Evolutionary conservation across 2,888 invertebrate genomes (phyloP).

Genomic region (Chouioia cunea): DNA sequence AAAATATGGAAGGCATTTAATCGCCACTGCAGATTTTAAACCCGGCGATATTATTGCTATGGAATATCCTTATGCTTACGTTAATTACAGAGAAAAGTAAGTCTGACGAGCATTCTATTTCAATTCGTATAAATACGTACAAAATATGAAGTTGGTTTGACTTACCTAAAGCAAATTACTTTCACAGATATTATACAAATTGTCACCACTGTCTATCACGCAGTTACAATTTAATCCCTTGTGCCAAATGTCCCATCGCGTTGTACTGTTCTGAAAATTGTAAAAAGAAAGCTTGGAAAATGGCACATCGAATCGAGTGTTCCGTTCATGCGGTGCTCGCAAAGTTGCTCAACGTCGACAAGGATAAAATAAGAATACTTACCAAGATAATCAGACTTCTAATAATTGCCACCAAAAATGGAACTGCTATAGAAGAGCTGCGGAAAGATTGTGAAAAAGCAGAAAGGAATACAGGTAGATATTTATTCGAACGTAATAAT

Average conservation of each 20-base stretch:
- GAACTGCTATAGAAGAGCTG: constrained; percentile 57
- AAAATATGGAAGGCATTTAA: constrained; percentile 63
- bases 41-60: constrained; percentile 64
- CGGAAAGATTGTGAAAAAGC: constrained; percentile 59
- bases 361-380: constrained; percentile 63
- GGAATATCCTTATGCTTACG: constrained; percentile 61
- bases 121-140: not conserved
- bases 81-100: constrained; percentile 64
- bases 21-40: constrained; percentile 61
- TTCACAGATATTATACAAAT: constrained; percentile 64
- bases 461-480: constrained; percentile 62
- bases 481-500: not conserved
- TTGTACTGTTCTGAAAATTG: constrained; percentile 65
- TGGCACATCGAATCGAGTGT: constrained; percentile 61
- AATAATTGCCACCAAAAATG: constrained; percentile 60
- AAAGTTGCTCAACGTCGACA: constrained; percentile 61
- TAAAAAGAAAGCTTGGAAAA: constrained; percentile 57
- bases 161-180: not conserved
- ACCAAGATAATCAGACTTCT: constrained; percentile 64
- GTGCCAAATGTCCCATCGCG: constrained; percentile 61
- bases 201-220: constrained; percentile 63
- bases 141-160: not conserved
- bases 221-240: constrained; percentile 63
- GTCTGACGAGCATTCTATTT: constrained; percentile 3
- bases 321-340: constrained; percentile 57